phyloP scores from a whole-genome alignment of 2,113 vertebrate genomes.

The Equus quagga region DNA sequence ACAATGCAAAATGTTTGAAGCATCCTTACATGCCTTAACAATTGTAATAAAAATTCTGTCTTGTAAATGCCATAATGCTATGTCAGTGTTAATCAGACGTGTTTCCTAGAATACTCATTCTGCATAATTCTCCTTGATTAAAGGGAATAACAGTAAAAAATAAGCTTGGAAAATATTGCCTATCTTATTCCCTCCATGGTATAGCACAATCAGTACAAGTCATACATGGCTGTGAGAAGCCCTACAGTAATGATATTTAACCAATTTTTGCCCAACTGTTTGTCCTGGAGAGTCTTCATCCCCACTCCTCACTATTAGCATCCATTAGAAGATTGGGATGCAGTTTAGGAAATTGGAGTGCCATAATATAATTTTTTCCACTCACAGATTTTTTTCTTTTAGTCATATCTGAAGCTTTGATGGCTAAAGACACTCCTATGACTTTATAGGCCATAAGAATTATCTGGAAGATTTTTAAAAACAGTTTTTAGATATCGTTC shows the following conservation, averaged over 20 bases:
- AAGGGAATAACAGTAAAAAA: background rate
- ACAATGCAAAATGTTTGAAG: background rate
- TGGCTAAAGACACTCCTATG: background rate
- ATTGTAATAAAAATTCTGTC: background rate
- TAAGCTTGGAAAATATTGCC: background rate
- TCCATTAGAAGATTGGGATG: background rate
- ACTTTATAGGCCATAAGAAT: background rate
- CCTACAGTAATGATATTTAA: background rate
- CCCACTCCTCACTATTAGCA: background rate
- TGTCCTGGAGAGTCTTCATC: background rate
- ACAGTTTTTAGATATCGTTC: background rate
- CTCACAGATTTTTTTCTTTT: background rate
- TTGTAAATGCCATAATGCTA: background rate
- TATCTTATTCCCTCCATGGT: background rate
- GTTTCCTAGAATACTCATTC: conserved; percentile 18
- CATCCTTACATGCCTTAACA: background rate
- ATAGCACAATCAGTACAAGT: background rate
- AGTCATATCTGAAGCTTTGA: background rate
- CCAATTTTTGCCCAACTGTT: background rate
- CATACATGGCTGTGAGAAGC: background rate
- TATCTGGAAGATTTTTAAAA: background rate
- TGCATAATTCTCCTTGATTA: conserved; percentile 32
- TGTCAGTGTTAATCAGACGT: conserved; percentile 27
- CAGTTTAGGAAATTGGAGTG: background rate
- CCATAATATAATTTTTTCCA: background rate